Evolutionary conservation across 2,888 invertebrate species (phyloP).

Genomic region (Maniola hyperantus): DNA sequence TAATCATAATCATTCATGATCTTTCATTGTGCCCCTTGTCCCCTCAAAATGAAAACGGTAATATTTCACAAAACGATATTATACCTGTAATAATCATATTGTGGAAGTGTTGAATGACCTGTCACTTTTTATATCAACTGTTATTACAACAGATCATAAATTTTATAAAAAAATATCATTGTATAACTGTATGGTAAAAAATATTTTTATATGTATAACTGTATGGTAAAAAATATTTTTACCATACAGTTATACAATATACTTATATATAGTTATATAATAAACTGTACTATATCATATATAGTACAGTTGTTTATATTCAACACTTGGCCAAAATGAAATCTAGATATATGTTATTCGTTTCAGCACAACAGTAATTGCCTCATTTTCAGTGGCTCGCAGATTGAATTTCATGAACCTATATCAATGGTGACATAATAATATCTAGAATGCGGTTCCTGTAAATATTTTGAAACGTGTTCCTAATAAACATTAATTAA

Average conservation of each 20-base stretch:
- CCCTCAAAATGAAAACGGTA: constrained; percentile 15
- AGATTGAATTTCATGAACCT: background rate
- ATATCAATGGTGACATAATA: background rate
- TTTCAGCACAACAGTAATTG: background rate
- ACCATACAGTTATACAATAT: too few relatives aligned
- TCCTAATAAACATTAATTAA: too few relatives aligned
- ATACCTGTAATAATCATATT: constrained; percentile 6
- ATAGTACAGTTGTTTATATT: background rate
- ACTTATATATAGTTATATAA: too few relatives aligned
- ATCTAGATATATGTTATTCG: background rate
- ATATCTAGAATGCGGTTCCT: too few relatives aligned
- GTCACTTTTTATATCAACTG: constrained; percentile 8
- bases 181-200: too few relatives aligned
- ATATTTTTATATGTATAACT: too few relatives aligned
- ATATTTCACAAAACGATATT: constrained; percentile 18
- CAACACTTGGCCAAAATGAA: background rate
- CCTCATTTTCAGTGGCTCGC: background rate
- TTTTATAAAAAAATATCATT: constrained; percentile 4
- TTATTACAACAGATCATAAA: constrained; percentile 5
- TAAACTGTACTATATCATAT: too few relatives aligned
- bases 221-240: too few relatives aligned
- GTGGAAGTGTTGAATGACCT: constrained; percentile 13
- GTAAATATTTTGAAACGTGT: background rate
- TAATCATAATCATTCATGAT: constrained; percentile 20
- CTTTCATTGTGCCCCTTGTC: constrained; percentile 6